These are phyloP conservation scores for Turnix velox DNA, from an alignment of 2,113 vertebrate species.

Conservation along the genomic window DNA sequence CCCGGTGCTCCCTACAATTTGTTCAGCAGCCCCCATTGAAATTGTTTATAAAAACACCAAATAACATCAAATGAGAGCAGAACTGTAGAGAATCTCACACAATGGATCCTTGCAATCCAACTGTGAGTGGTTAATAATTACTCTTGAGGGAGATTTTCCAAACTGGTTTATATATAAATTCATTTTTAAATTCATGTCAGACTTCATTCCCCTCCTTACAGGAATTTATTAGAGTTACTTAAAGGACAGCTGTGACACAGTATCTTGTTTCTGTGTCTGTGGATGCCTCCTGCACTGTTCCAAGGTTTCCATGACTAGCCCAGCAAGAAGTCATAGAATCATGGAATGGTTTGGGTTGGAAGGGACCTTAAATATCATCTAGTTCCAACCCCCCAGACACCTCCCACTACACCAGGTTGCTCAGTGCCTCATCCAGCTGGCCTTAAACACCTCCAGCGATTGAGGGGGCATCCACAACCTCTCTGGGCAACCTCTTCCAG, in stretches of 20 bases:
- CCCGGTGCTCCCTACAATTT: background rate
- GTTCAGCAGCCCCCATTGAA: background rate
- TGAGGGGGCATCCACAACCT: too few species aligned
- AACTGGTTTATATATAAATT: background rate
- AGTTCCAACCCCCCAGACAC: too few species aligned
- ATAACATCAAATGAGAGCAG: background rate
- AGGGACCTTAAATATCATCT: too few species aligned
- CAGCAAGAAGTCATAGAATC: background rate
- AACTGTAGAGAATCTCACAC: background rate
- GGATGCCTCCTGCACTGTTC: background rate
- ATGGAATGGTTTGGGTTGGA: too few species aligned
- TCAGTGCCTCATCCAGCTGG: too few species aligned
- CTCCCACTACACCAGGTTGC: too few species aligned
- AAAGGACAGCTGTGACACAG: background rate
- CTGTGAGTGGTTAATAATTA: background rate
- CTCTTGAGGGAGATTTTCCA: background rate
- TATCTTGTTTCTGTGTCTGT: background rate
- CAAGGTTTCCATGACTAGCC: background rate
- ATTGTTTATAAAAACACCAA: background rate
- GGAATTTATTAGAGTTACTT: background rate
- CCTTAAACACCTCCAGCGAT: too few species aligned
- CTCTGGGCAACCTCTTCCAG: too few species aligned
- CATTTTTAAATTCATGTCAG: background rate
- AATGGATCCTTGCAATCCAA: background rate
- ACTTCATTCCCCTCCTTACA: background rate